A percentile compares a stretch with the other conserved stretches of the same genome.
Evolutionary conservation across 2,797 vertebrate species (phyloP).

Genomic region (Anguilla megastoma): DNA sequence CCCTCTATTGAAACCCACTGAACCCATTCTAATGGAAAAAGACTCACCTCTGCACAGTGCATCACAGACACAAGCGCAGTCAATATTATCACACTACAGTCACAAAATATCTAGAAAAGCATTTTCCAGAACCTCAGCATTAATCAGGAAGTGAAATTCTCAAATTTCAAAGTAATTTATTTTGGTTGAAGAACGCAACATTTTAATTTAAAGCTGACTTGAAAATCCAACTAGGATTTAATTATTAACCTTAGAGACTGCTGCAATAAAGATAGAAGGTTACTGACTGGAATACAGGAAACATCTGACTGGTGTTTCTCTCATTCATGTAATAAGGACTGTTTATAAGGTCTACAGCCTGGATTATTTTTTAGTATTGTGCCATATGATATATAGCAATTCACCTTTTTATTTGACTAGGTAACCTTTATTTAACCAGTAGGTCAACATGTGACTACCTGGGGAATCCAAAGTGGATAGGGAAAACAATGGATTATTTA

Average conservation of each 20-base stretch:
- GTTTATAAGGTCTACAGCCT: neutral
- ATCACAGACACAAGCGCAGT: neutral
- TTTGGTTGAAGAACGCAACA: neutral
- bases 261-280: neutral
- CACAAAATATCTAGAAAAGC: neutral
- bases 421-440: too few species aligned
- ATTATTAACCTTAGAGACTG: neutral
- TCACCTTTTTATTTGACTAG: too few species aligned
- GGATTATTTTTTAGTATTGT: neutral
- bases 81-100: neutral
- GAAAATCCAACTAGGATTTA: neutral
- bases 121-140: neutral
- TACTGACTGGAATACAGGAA: neutral
- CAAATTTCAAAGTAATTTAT: neutral
- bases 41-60: neutral
- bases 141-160: neutral
- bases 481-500: too few species aligned
- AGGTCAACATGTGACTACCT: too few species aligned
- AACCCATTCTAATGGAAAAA: neutral
- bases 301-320: neutral
- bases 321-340: neutral
- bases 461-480: too few species aligned
- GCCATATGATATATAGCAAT: neutral
- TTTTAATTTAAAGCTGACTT: neutral
- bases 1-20: neutral